Evolutionary conservation across 2,888 invertebrate species (phyloP).

Genomic region (Latheticus oryzae): DNA sequence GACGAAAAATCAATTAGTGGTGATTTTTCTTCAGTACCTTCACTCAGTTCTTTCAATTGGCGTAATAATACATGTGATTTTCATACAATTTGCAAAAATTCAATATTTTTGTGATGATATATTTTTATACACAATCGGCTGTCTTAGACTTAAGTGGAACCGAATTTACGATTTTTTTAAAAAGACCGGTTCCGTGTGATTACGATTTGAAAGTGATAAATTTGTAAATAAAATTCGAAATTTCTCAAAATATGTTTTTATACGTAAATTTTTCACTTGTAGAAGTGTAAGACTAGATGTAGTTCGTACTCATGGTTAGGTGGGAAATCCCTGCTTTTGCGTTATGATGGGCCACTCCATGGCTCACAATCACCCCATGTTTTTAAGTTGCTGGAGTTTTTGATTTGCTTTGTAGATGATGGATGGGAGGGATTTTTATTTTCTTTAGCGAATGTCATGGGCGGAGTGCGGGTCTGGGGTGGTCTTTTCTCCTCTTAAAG

Average conservation of each 20-base stretch:
- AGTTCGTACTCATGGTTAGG: constrained; percentile 59
- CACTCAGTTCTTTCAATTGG: constrained; percentile 41
- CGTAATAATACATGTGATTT: constrained; percentile 44
- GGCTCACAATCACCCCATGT: constrained; percentile 1
- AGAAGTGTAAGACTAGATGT: constrained; percentile 38
- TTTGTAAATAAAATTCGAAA: constrained; percentile 52
- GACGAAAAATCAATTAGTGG: constrained; percentile 8
- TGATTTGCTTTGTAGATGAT: constrained; percentile 1
- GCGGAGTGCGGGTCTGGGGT: constrained; percentile 30
- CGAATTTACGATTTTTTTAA: constrained; percentile 27
- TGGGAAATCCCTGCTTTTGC: constrained; percentile 60
- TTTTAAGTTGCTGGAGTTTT: too few species aligned
- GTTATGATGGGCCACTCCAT: constrained; percentile 52
- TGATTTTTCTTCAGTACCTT: background rate
- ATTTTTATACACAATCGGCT: constrained; percentile 56
- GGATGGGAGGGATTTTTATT: too few species aligned
- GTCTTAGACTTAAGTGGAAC: constrained; percentile 46
- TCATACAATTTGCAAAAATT: constrained; percentile 48
- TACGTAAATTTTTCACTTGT: constrained; percentile 37
- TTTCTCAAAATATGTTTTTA: constrained; percentile 34
- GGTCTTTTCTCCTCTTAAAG: constrained; percentile 62
- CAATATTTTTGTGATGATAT: constrained; percentile 60
- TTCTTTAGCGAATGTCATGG: constrained; percentile 2
- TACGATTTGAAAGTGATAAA: constrained; percentile 37
- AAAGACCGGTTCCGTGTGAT: constrained; percentile 40